Conservation (phyloP, 2,113 vertebrate species). For the Ploceus nigricollis region DNA sequence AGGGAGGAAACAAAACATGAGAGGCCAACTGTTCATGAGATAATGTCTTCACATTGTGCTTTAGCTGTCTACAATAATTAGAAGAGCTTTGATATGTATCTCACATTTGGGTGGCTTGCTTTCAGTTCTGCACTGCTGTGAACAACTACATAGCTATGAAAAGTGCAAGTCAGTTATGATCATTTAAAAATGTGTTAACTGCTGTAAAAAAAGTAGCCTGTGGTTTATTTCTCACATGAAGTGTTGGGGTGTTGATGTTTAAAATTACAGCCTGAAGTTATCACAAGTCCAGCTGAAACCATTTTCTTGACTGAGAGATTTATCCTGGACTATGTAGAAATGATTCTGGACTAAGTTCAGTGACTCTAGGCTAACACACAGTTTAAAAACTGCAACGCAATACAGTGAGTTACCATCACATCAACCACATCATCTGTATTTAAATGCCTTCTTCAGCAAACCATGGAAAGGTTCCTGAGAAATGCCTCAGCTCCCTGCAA, state of each 20-base stretch:
- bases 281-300: neutral
- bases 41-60: neutral
- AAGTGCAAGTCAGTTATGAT: neutral
- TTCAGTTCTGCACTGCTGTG: neutral
- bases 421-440: neutral
- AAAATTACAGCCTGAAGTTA: neutral
- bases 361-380: neutral
- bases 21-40: slow-evolving; percentile 8
- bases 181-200: neutral
- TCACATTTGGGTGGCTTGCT: neutral
- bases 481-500: neutral
- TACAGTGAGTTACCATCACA: neutral
- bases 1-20: slow-evolving; percentile 4
- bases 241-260: neutral
- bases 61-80: slow-evolving; percentile 10
- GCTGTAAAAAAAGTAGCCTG: neutral
- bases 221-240: neutral
- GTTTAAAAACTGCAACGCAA: neutral
- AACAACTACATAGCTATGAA: neutral
- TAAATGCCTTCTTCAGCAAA: neutral
- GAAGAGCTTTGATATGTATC: neutral
- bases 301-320: neutral
- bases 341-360: neutral
- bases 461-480: neutral
- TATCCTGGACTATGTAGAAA: neutral